Conservation (phyloP, 2,888 invertebrate genomes). For the Pollenia griseotomentosa region DNA sequence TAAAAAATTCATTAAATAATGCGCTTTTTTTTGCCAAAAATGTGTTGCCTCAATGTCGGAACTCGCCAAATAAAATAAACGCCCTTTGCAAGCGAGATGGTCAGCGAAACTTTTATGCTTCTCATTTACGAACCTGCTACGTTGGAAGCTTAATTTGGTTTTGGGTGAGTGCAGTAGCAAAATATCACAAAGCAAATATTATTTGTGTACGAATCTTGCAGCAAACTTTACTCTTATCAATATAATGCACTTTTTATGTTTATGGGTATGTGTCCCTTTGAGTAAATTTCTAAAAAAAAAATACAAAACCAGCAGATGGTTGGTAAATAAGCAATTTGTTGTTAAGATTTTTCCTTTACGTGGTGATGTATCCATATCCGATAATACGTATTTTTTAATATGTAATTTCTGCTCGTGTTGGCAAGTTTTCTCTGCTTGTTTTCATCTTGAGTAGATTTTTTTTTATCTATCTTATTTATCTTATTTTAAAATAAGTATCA, state of each 20-base stretch:
- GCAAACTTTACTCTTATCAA: slow-evolving; percentile 80
- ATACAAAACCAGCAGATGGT: background rate
- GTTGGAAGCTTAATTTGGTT: too few species aligned
- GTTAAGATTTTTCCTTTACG: background rate
- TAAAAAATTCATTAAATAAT: too few species aligned
- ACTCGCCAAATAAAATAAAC: too few species aligned
- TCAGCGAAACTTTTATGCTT: too few species aligned
- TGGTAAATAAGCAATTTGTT: slow-evolving; percentile 14
- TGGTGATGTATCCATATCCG: background rate
- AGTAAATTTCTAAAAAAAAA: slow-evolving; percentile 69
- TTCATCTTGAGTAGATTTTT: background rate
- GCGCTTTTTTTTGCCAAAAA: too few species aligned
- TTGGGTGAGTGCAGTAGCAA: slow-evolving; percentile 73
- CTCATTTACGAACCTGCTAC: too few species aligned
- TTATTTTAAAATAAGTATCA: slow-evolving; percentile 28
- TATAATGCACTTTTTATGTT: slow-evolving; percentile 82
- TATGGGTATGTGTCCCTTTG: slow-evolving; percentile 81
- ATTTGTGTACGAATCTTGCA: slow-evolving; percentile 81
- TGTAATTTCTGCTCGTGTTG: background rate
- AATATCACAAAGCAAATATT: slow-evolving; percentile 81
- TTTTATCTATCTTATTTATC: slow-evolving; percentile 21
- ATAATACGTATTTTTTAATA: background rate
- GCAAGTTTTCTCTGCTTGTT: slow-evolving; percentile 4
- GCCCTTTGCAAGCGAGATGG: too few species aligned
- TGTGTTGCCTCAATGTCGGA: too few species aligned